Evolutionary conservation across 2,113 vertebrate genomes (phyloP).

Genomic region (Brachyhypopomus occidentalis): DNA sequence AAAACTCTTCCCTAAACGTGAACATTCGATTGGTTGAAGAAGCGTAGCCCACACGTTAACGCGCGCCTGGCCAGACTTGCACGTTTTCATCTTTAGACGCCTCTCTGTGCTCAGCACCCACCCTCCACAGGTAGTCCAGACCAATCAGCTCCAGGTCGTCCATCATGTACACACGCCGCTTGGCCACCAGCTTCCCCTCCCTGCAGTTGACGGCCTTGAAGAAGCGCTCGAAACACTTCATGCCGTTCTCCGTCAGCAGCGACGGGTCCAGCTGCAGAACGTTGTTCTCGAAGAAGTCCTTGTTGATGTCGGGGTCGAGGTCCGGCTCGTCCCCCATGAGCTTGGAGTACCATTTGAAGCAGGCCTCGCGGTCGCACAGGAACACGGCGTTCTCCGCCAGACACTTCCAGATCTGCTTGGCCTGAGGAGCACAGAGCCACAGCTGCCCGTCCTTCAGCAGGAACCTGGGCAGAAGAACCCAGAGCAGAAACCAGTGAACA

Average conservation of each 20-base stretch:
- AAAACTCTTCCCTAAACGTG: neutral
- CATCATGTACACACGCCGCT: slow-evolving; percentile 99
- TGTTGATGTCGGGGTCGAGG: slow-evolving; percentile 99
- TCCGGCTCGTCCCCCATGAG: slow-evolving; percentile 99
- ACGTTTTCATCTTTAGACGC: neutral
- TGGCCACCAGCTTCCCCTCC: slow-evolving; percentile 97
- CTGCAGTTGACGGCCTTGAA: slow-evolving; percentile 99
- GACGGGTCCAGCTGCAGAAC: slow-evolving; percentile 98
- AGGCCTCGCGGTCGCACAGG: slow-evolving; percentile 98
- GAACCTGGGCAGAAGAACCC: slow-evolving; percentile 78
- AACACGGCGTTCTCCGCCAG: slow-evolving; percentile 98
- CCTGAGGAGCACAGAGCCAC: slow-evolving; percentile 98
- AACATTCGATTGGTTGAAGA: no score
- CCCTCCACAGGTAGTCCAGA: slow-evolving; percentile 99
- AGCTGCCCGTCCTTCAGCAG: slow-evolving; percentile 97
- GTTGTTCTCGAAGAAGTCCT: slow-evolving; percentile 99
- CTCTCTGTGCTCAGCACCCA: slow-evolving; percentile 67
- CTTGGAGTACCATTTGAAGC: slow-evolving; percentile 99
- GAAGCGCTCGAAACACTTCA: slow-evolving; percentile 99
- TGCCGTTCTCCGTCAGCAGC: slow-evolving; percentile 97
- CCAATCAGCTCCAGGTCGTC: slow-evolving; percentile 98
- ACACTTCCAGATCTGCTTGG: slow-evolving; percentile 99
- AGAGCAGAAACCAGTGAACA: neutral
- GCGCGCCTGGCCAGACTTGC: neutral
- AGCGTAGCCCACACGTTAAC: neutral